A percentile compares a stretch with the other conserved stretches of the same genome.
Evolutionary conservation across 2,797 vertebrate species (phyloP).

Genomic region (Typhlichthys eigenmanni): DNA sequence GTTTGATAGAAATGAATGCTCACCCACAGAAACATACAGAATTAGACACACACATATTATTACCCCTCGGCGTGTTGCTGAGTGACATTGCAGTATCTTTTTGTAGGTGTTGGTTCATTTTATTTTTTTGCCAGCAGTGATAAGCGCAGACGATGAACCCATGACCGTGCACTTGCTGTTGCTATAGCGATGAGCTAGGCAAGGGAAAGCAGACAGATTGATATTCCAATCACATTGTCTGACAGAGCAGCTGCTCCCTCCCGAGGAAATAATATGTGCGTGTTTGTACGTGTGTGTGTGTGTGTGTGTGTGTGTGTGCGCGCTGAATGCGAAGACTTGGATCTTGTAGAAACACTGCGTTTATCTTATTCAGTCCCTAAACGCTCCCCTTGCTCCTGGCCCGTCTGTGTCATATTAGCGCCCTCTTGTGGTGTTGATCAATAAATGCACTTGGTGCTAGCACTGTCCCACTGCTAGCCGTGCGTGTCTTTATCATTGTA

Average conservation of each 20-base stretch:
- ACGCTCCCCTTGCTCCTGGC: too few species aligned
- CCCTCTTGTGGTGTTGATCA: too few species aligned
- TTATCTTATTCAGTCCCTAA: too few species aligned
- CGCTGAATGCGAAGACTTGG: conserved; percentile 6
- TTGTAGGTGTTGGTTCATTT: background rate
- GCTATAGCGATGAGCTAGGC: conserved; percentile 58
- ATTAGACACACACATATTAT: conserved; percentile 1
- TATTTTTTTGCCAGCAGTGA: conserved; percentile 36
- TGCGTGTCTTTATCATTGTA: too few species aligned
- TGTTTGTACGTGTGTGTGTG: background rate
- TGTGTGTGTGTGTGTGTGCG: background rate
- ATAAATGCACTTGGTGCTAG: too few species aligned
- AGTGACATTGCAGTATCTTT: conserved; percentile 42
- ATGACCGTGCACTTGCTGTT: conserved; percentile 73
- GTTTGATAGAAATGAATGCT: background rate
- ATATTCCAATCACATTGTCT: conserved; percentile 62
- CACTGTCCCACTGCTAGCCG: too few species aligned
- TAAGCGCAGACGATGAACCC: conserved; percentile 54
- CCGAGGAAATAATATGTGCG: conserved; percentile 6
- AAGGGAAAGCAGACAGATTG: conserved; percentile 55
- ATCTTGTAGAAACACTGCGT: too few species aligned
- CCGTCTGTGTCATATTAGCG: too few species aligned
- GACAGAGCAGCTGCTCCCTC: conserved; percentile 62
- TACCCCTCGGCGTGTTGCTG: conserved; percentile 1
- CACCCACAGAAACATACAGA: background rate